Evolutionary conservation across 2,888 invertebrate genomes (phyloP).

Genomic region (Stegophylla sp.): DNA sequence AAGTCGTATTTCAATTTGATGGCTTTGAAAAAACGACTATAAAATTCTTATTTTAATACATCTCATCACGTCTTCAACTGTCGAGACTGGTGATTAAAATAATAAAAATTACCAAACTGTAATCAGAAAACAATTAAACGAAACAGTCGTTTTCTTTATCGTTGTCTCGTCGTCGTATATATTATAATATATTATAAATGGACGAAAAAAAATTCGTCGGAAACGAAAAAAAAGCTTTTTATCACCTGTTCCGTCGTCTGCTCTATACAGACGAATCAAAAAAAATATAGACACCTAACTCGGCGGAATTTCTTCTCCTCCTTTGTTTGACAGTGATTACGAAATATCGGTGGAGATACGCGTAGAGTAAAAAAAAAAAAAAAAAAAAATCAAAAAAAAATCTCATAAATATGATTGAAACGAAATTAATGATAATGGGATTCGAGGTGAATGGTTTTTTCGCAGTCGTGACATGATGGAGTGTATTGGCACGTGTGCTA

Average conservation of each 20-base stretch:
- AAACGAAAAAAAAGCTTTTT: neutral
- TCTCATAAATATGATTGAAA: slow-evolving; percentile 36
- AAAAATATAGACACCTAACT: neutral
- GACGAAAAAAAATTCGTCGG: no score
- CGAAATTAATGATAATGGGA: slow-evolving; percentile 45
- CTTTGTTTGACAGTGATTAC: slow-evolving; percentile 1
- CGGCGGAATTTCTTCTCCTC: neutral
- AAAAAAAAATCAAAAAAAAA: neutral
- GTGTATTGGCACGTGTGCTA: slow-evolving; percentile 11
- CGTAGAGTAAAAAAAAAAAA: neutral
- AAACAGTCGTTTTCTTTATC: no score
- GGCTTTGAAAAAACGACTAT: no score
- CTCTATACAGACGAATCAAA: neutral
- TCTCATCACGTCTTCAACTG: no score
- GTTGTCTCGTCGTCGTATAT: no score
- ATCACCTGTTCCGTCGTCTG: neutral
- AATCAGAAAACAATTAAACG: no score
- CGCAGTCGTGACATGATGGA: slow-evolving; percentile 32
- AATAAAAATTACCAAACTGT: no score
- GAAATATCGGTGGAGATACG: neutral
- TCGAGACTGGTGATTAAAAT: no score
- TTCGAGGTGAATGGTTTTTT: slow-evolving; percentile 12
- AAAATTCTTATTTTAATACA: no score
- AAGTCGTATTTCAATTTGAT: no score
- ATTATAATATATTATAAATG: no score